Conservation (phyloP, 2,888 invertebrate species). For the Griposia aprilina region DNA sequence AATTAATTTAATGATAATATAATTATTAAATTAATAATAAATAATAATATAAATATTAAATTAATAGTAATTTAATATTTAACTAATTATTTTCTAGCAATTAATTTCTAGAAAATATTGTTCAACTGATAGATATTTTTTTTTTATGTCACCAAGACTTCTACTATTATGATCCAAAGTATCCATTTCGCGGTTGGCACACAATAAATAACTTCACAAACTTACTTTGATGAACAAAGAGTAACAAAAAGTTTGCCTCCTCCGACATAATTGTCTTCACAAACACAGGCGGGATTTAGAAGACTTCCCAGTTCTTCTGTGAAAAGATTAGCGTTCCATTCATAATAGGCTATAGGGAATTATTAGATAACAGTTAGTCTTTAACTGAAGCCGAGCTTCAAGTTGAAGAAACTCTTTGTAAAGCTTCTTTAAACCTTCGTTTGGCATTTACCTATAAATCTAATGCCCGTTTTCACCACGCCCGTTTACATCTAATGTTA, state of each 20-base stretch:
- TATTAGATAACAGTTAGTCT: not conserved
- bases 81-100: not conserved
- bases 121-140: not conserved
- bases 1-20: no score
- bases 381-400: not conserved
- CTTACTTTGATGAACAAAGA: conserved; percentile 24
- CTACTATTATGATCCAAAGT: not conserved
- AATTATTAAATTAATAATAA: no score
- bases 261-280: not conserved
- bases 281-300: conserved; percentile 13
- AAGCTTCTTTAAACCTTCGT: not conserved
- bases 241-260: conserved; percentile 7
- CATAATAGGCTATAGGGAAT: not conserved
- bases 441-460: not conserved
- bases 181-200: not conserved
- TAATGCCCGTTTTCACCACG: not conserved
- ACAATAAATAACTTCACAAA: conserved; percentile 28
- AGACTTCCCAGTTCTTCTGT: conserved; percentile 11
- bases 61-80: no score
- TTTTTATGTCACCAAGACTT: not conserved
- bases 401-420: not conserved
- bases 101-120: not conserved
- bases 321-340: not conserved
- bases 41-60: no score
- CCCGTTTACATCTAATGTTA: no score